phyloP scores from a whole-genome alignment of 2,888 invertebrate species.

The Phrixothrix hirtus region DNA sequence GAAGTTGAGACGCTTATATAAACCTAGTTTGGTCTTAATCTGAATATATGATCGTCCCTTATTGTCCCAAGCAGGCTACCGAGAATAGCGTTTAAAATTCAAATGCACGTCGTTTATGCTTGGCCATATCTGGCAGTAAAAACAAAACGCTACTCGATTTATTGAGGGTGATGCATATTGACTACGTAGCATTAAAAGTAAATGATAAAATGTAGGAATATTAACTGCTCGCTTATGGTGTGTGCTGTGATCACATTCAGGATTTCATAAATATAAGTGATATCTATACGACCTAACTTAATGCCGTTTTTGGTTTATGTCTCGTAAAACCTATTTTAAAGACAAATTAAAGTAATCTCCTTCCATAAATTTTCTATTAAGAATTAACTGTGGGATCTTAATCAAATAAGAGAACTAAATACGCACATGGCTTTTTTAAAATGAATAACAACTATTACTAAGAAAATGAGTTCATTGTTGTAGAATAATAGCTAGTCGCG shows the following conservation, averaged over 20 bases:
- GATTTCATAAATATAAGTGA: slow-evolving; percentile 44
- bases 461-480: slow-evolving; percentile 34
- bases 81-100: slow-evolving; percentile 43
- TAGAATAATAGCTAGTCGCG: slow-evolving; percentile 37
- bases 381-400: too few relatives aligned
- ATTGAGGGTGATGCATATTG: slow-evolving; percentile 15
- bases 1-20: slow-evolving; percentile 49
- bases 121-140: slow-evolving; percentile 10
- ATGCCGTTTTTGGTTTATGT: slow-evolving; percentile 47
- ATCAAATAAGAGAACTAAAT: too few relatives aligned
- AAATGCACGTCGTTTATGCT: slow-evolving; percentile 21
- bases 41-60: slow-evolving; percentile 55
- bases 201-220: slow-evolving; percentile 42
- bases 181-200: slow-evolving; percentile 24
- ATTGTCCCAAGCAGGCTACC: slow-evolving; percentile 49
- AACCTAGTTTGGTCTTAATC: slow-evolving; percentile 52
- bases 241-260: slow-evolving; percentile 50
- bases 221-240: slow-evolving; percentile 51
- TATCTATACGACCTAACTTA: slow-evolving; percentile 36
- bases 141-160: slow-evolving; percentile 5
- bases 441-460: slow-evolving; percentile 21
- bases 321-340: slow-evolving; percentile 50
- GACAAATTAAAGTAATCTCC: slow-evolving; percentile 26
- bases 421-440: slow-evolving; percentile 4
- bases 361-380: slow-evolving; percentile 23